These are phyloP conservation scores for Pilophorus perplexus DNA, from an alignment of 2,888 invertebrate genomes.

Conservation along the genomic window DNA sequence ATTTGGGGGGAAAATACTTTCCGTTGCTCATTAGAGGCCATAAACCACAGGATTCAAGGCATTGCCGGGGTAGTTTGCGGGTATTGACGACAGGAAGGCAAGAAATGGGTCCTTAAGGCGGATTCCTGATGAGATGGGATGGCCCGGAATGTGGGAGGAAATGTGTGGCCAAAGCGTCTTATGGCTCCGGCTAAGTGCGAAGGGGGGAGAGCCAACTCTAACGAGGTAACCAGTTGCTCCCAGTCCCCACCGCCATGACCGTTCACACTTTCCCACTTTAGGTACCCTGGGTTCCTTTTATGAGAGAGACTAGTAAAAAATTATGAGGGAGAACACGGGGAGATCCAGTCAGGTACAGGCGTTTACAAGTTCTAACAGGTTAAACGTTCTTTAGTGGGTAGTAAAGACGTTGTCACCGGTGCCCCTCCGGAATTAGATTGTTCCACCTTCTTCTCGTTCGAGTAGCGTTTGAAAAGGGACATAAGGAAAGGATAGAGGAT, in stretches of 20 bases:
- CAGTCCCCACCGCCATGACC: not conserved
- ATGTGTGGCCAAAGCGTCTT: not conserved
- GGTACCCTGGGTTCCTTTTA: not conserved
- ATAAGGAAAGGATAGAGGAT: not conserved
- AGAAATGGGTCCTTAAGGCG: not conserved
- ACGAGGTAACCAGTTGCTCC: not conserved
- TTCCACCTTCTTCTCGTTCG: not conserved
- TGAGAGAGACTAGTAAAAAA: not conserved
- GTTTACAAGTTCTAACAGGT: slow-evolving; percentile 28
- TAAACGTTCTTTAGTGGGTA: slow-evolving; percentile 26
- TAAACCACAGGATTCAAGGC: not conserved
- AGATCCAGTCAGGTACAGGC: too few relatives aligned
- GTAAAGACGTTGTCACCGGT: slow-evolving; percentile 29
- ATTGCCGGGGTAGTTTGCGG: not conserved
- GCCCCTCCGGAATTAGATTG: slow-evolving; percentile 20
- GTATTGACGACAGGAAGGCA: not conserved
- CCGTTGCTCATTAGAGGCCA: not conserved
- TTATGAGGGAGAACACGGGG: not conserved
- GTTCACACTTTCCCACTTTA: not conserved
- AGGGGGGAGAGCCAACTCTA: not conserved
- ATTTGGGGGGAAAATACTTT: not conserved
- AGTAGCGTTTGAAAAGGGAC: slow-evolving; percentile 8
- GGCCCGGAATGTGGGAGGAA: not conserved
- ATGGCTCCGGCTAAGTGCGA: too few relatives aligned
- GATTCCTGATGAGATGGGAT: too few relatives aligned